A percentile compares a stretch with the other conserved stretches of the same genome.
Evolutionary conservation across 2,888 invertebrate species (phyloP).

Genomic region (Chymomyza fuscimana): DNA sequence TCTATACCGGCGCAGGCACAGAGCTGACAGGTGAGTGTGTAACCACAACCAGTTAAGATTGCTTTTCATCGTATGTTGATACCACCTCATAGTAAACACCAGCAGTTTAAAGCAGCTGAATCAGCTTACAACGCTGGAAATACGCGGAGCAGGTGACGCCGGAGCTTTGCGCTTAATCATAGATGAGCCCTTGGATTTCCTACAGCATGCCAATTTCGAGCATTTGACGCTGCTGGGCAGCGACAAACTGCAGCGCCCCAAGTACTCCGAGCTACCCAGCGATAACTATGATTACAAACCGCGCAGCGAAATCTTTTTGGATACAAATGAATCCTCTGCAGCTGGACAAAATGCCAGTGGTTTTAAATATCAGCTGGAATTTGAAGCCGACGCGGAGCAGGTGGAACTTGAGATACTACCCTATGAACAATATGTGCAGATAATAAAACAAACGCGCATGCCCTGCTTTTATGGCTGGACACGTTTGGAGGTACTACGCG

Average conservation of each 20-base stretch:
- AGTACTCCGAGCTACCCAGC: slow-evolving; percentile 74
- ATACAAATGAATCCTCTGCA: slow-evolving; percentile 18
- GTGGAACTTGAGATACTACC: slow-evolving; percentile 82
- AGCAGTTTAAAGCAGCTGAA: slow-evolving; percentile 74
- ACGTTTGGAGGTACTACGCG: slow-evolving; percentile 82
- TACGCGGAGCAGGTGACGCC: slow-evolving; percentile 82
- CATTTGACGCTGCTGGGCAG: slow-evolving; percentile 79
- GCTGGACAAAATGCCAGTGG: slow-evolving; percentile 14
- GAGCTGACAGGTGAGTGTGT: slow-evolving; percentile 71
- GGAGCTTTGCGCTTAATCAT: slow-evolving; percentile 80
- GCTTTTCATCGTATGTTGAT: not conserved
- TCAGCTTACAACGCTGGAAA: slow-evolving; percentile 82
- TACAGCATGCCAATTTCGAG: slow-evolving; percentile 82
- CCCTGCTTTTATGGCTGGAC: slow-evolving; percentile 78
- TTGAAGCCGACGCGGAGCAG: slow-evolving; percentile 49
- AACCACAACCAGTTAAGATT: not conserved
- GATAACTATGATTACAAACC: slow-evolving; percentile 79
- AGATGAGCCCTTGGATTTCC: slow-evolving; percentile 79
- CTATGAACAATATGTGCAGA: slow-evolving; percentile 83
- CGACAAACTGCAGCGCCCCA: slow-evolving; percentile 75
- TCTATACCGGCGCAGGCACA: slow-evolving; percentile 80
- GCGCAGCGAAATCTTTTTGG: slow-evolving; percentile 64
- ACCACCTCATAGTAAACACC: slow-evolving; percentile 68
- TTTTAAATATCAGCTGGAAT: slow-evolving; percentile 53
- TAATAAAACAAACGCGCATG: slow-evolving; percentile 80